Evolutionary conservation across 2,113 vertebrate species (phyloP).

Genomic region (Phycodurus eques): DNA sequence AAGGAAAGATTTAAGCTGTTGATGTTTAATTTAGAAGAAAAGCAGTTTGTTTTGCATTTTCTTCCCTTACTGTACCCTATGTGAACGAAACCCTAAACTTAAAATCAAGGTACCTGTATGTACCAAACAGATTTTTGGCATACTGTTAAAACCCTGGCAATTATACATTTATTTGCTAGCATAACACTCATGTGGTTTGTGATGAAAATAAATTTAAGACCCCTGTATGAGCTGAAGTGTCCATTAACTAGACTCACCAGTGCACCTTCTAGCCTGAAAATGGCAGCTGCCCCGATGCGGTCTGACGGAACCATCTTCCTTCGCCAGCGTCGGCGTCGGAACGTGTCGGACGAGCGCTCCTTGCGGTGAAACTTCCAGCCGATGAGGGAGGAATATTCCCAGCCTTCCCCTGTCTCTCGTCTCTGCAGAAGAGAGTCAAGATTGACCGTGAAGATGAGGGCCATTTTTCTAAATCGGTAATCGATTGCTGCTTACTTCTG

Average conservation of each 20-base stretch:
- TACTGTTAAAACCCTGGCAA: no score
- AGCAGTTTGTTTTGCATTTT: no score
- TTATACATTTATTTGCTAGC: no score
- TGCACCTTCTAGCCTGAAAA: slow-evolving; percentile 93
- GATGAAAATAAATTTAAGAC: not conserved
- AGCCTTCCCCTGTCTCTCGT: slow-evolving; percentile 81
- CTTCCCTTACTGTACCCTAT: no score
- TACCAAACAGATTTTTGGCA: no score
- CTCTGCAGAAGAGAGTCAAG: slow-evolving; percentile 38
- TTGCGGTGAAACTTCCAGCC: slow-evolving; percentile 97
- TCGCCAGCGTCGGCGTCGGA: slow-evolving; percentile 91
- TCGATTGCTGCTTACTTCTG: slow-evolving; percentile 67
- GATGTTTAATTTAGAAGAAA: no score
- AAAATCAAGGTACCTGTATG: no score
- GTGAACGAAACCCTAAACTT: no score
- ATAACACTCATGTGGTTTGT: no score
- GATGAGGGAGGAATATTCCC: slow-evolving; percentile 96
- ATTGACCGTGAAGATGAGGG: not conserved
- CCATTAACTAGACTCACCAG: slow-evolving; percentile 76
- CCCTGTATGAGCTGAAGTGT: not conserved
- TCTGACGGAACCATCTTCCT: slow-evolving; percentile 92
- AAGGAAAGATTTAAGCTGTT: no score
- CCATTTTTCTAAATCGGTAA: not conserved
- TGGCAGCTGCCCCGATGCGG: slow-evolving; percentile 83
- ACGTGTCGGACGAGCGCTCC: slow-evolving; percentile 86